Base-by-base conservation (phyloP, 2,797 vertebrate genomes). In the Poeciliopsis paucimaculata region DNA sequence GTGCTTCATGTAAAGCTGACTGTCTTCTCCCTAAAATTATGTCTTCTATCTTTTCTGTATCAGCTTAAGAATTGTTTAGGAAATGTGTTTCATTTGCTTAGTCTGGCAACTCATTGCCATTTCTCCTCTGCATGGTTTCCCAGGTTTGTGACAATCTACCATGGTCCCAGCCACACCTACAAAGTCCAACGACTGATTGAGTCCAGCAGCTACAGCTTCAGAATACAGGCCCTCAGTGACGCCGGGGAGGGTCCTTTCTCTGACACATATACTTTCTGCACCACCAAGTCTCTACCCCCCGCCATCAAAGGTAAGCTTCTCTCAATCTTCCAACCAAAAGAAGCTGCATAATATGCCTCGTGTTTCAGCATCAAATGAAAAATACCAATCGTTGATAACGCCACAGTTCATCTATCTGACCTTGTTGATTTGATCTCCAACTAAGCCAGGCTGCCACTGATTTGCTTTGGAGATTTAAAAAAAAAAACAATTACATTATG, bases 81-180 rank as follows among this genome's bases (percentile, higher is more conserved):
- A n/a, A 71, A 28, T 45, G n/a, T 15, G 26, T 45, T 53, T 53
- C 1, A 68, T 68, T 43, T 26, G 8, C 39, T 16, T 16, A 3
- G 23, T 57, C 64, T 34, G 70, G 31, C 57, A 46, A 77, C 62
- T 87, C 49, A 73, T 12, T 41, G 3, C 72, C 28, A 20, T 49
- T 55, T 39, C 28, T 16, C 2, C 28, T 66, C 15, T 11, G 62
- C n/a, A 4, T 43, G 57, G 1, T 73, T 18, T 47, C 68, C 2
- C 86, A 99, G 98, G 96, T 99, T 99, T 88, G 95, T 98, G 89
- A 96, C 97, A 0, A 97, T 99, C 94, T 99, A 99, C 81, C 95
- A 96, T 75, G 98, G 98, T 34, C 97, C 98, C 79, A 99, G 98
- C 91, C 98, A 99, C 92, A 99, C 98, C 1, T 99, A 98, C 93